Evolutionary conservation across 2,888 invertebrate genomes (phyloP).

Genomic region (Tetranychus piercei): DNA sequence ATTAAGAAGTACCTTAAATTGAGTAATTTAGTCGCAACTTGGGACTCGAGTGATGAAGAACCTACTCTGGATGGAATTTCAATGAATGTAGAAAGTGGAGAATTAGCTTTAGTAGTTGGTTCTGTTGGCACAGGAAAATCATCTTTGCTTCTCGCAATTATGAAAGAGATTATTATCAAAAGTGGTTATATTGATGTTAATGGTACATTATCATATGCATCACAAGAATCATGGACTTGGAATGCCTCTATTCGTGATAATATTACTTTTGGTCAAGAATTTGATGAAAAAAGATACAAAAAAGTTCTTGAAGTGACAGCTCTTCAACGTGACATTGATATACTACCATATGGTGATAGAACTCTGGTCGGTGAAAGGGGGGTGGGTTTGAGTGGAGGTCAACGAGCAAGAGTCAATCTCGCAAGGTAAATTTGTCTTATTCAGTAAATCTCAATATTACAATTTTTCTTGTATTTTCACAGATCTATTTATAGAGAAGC

Average conservation of each 20-base stretch:
- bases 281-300: slow-evolving; percentile 39
- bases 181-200: slow-evolving; percentile 44
- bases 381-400: slow-evolving; percentile 40
- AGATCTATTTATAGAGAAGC: slow-evolving; percentile 24
- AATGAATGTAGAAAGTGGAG: slow-evolving; percentile 34
- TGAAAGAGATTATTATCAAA: not conserved
- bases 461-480: slow-evolving; percentile 40
- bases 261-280: slow-evolving; percentile 64
- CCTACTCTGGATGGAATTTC: slow-evolving; percentile 24
- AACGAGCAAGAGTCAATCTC: slow-evolving; percentile 40
- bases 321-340: slow-evolving; percentile 35
- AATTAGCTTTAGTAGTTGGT: slow-evolving; percentile 49
- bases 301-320: slow-evolving; percentile 40
- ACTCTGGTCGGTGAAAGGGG: slow-evolving; percentile 42
- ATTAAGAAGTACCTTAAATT: not conserved
- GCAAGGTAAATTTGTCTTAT: slow-evolving; percentile 64
- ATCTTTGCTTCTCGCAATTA: not conserved
- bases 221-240: slow-evolving; percentile 40
- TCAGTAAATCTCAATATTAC: slow-evolving; percentile 40
- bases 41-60: not conserved
- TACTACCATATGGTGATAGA: slow-evolving; percentile 36
- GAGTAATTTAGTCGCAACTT: not conserved
- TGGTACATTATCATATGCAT: slow-evolving; percentile 46
- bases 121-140: slow-evolving; percentile 13
- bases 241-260: slow-evolving; percentile 60